Evolutionary conservation across 2,113 vertebrate genomes (phyloP), one percentile per base, ranked within the genome.

Genomic region (Lanius collurio): DNA sequence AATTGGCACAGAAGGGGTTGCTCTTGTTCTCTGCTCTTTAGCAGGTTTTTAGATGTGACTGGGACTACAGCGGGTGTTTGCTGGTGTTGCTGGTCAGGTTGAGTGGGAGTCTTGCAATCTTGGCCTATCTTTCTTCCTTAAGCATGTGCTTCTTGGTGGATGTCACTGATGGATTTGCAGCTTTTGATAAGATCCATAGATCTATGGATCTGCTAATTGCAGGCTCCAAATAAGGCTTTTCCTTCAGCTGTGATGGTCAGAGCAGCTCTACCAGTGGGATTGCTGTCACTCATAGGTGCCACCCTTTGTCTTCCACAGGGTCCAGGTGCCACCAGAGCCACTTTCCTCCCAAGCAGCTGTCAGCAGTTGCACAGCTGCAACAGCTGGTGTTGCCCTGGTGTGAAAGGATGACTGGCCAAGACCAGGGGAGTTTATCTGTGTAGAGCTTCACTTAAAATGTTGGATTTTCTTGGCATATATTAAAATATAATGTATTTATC

Each of bases 21-120:
- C 49, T 52, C 11, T 60, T n/a, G 10, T 80, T 81, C 50, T 62
- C 59, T 23, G 26, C 44, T 42, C 18, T 20, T 30, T 24, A n/a
- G 23, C 56, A 24, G 39, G 10, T 71, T 90, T 79, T 55, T 33
- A 39, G 57, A 17, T 20, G 10, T 62, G 30, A 14, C 31, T 73
- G 41, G 15, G 28, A 16, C 63, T 88, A 7, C 31, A 49, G 49
- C 0, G 0, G 49, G 0, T 64, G 4, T 67, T 75, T 82, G 30
- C n/a, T 75, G 64, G 18, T 67, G 11, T 10, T 74, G 30, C 21
- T 39, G 56, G n/a, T 35, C 35, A 15, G 30, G 17, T 27, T 83
- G 47, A 53, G 28, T 35, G n/a, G 16, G 24, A 62, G 8, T 56
- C 70, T 63, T 53, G 22, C 35, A 56, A 5, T 60, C 78, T 68